Evolutionary conservation across 2,113 vertebrate species (phyloP), one percentile per base, ranked within the genome.

Genomic region (Brachyistius frenatus): DNA sequence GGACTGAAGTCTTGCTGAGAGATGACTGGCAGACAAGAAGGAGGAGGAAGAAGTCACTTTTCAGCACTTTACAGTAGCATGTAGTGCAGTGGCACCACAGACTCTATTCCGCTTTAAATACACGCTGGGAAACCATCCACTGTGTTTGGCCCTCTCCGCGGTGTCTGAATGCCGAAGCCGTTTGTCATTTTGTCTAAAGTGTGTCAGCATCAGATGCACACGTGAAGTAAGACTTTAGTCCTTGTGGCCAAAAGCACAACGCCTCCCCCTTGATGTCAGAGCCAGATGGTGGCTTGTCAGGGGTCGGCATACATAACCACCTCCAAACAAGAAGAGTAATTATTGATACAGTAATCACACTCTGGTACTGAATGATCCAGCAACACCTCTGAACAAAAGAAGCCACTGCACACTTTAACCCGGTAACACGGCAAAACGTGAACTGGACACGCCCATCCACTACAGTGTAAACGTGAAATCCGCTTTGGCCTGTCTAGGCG

Each of bases 21-120:
- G 65, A 86, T 78, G 84, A 88, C 81, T 82, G 81, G 65, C 80
- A 84, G 77, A 62, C 56, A 60, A 86, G 47, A 58, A 56, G 63
- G n/a, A 65, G 35, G 35, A 33, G 41, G 16, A 39, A n/a, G 7
- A 66, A 60, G 73, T 64, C 56, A 7, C 11, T 46, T 85, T 73
- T 75, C 53, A 81, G 83, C 68, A 72, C 31, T 79, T 78, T 36
- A 44, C 46, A 15, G 68, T 11, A 30, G 62, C 16, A 2, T 46
- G 55, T 41, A 60, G 39, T 2, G 41, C 54, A 35, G 31, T 4
- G 16, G 37, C 57, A 81, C 61, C 11, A 5, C 41, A 71, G 39
- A 41, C 68, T 56, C 13, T 15, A 23, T 50, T 31, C 33, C 16
- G 11, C 65, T 69, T 36, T 53, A 11, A 37, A 57, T 68, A 57